A percentile compares a stretch with the other conserved stretches of the same genome.
Conservation (phyloP, 2,113 vertebrate species). For the Platysteira castanea region DNA sequence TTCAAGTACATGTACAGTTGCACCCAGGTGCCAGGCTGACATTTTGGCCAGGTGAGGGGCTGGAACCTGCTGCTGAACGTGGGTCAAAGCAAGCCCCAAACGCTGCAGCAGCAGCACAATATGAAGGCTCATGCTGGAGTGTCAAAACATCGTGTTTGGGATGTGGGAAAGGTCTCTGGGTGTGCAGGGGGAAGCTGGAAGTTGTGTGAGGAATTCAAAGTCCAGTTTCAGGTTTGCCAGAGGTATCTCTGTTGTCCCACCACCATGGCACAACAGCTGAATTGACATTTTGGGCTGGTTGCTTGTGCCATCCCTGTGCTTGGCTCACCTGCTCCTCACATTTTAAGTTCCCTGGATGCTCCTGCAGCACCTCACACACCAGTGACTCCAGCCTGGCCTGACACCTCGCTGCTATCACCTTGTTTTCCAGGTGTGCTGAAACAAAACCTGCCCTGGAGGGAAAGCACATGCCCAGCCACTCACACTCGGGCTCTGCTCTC, state of each 20-base stretch:
- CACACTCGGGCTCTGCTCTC: background rate
- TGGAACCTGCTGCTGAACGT: fast-evolving
- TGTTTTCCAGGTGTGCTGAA: background rate
- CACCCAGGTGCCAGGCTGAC: background rate
- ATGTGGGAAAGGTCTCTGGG: background rate
- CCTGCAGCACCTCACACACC: background rate
- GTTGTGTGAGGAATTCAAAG: background rate
- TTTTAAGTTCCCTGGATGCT: background rate
- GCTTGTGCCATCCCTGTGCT: background rate
- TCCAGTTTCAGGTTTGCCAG: background rate
- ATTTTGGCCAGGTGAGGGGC: background rate
- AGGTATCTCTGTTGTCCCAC: background rate
- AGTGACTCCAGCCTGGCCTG: background rate
- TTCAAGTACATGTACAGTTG: background rate
- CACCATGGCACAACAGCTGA: fast-evolving
- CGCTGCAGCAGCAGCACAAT: background rate
- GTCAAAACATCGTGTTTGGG: background rate
- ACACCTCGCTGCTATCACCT: fast-evolving
- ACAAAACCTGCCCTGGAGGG: background rate
- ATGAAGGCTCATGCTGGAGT: background rate
- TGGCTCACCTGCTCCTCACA: background rate
- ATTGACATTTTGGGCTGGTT: background rate
- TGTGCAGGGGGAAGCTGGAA: background rate
- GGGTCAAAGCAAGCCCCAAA: background rate
- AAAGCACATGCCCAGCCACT: background rate